phyloP scores from a whole-genome alignment of 1,140 invertebrate species.

The Bombus pascuorum region DNA sequence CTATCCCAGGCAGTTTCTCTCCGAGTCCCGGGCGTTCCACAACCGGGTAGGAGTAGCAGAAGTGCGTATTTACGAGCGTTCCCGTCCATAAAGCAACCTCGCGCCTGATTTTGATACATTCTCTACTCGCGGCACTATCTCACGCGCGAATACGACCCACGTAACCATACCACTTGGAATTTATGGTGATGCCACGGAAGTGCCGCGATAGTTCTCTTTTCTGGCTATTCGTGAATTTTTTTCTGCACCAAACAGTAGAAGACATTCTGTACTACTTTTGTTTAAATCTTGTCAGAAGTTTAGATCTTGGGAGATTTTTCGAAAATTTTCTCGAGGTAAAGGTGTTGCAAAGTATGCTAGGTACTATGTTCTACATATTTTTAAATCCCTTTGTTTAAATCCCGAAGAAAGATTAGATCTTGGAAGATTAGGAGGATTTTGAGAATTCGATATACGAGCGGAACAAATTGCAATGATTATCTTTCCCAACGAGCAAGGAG shows the following conservation, averaged over 20 bases:
- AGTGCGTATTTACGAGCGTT: constrained; percentile 84
- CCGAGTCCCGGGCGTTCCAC: constrained; percentile 73
- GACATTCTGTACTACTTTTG: too few relatives aligned
- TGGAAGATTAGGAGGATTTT: too few relatives aligned
- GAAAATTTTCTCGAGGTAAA: too few relatives aligned
- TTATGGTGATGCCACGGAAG: constrained; percentile 78
- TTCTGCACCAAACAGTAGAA: background rate
- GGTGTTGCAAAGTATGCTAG: too few relatives aligned
- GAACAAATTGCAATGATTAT: too few relatives aligned
- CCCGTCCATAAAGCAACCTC: constrained; percentile 83
- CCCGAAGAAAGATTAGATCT: too few relatives aligned
- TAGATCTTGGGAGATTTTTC: too few relatives aligned
- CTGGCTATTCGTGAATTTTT: constrained; percentile 56
- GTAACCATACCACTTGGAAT: constrained; percentile 80
- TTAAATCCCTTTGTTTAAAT: too few relatives aligned
- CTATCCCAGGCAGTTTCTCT: constrained; percentile 74
- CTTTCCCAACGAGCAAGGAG: too few relatives aligned
- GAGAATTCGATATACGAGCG: too few relatives aligned
- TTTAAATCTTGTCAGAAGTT: too few relatives aligned
- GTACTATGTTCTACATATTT: too few relatives aligned
- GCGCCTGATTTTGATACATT: constrained; percentile 84
- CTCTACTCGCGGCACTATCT: constrained; percentile 81
- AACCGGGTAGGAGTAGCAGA: constrained; percentile 77
- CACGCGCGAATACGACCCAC: constrained; percentile 82
- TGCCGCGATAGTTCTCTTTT: constrained; percentile 72